Evolutionary conservation across 1,140 invertebrate species (phyloP).

Genomic region (Zeugodacus cucurbitae): DNA sequence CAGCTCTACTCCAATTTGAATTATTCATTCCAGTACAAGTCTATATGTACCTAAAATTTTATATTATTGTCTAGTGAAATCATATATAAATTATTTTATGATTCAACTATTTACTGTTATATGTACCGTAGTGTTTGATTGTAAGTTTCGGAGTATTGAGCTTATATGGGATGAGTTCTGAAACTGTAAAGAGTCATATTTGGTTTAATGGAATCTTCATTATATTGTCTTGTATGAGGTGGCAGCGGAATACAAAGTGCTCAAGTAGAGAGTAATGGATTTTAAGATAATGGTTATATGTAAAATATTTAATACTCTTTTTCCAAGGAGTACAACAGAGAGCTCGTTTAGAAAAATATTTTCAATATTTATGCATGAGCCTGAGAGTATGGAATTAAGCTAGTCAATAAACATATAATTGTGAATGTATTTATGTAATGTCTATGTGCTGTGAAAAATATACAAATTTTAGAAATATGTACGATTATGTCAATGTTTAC

Average conservation of each 20-base stretch:
- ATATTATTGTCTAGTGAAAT: background rate
- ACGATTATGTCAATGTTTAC: background rate
- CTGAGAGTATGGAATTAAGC: too few relatives aligned
- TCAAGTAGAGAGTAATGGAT: too few relatives aligned
- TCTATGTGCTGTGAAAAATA: slow-evolving; percentile 20
- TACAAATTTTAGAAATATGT: slow-evolving; percentile 11
- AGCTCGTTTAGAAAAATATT: too few relatives aligned
- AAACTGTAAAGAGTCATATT: too few relatives aligned
- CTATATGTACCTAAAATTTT: slow-evolving; percentile 22
- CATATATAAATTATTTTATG: background rate
- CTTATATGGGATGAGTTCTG: too few relatives aligned
- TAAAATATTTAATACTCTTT: too few relatives aligned
- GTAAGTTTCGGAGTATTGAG: background rate
- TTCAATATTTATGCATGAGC: too few relatives aligned
- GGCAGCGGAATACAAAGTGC: too few relatives aligned
- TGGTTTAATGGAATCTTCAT: too few relatives aligned
- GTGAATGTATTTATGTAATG: background rate
- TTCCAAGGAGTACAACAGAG: too few relatives aligned
- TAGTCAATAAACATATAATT: background rate
- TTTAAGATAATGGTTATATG: too few relatives aligned
- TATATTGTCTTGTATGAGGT: too few relatives aligned
- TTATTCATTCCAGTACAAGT: background rate
- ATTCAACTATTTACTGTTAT: background rate
- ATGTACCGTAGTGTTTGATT: background rate
- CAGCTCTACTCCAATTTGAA: background rate